Evolutionary conservation across 1,140 invertebrate species (phyloP).

Genomic region (Pinna nobilis): DNA sequence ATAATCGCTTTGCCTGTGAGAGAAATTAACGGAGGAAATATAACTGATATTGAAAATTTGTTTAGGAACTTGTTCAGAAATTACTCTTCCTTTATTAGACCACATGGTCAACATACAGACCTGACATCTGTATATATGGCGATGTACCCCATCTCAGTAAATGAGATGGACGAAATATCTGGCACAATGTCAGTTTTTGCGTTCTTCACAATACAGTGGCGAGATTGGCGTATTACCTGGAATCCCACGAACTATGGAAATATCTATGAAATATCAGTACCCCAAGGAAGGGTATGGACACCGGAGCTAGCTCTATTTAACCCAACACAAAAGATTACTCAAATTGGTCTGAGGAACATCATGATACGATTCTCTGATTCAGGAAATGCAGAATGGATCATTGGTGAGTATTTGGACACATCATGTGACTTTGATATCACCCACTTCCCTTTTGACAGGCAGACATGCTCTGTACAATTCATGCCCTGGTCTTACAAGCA

Average conservation of each 20-base stretch:
- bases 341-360: constrained; percentile 25
- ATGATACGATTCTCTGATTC: background rate
- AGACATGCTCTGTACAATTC: constrained; percentile 25
- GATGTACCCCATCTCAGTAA: constrained; percentile 19
- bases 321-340: constrained; percentile 9
- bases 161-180: constrained; percentile 35
- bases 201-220: constrained; percentile 16
- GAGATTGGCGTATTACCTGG: constrained; percentile 26
- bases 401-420: constrained; percentile 18
- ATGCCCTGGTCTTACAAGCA: constrained; percentile 13
- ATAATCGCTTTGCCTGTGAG: too few relatives aligned
- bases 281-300: constrained; percentile 27
- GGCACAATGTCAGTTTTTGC: constrained; percentile 29
- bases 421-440: constrained; percentile 35
- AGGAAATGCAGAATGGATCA: constrained; percentile 16
- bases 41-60: background rate
- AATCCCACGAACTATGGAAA: constrained; percentile 17
- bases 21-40: too few relatives aligned
- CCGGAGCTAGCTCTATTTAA: constrained; percentile 30
- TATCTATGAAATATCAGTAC: constrained; percentile 5
- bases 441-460: constrained; percentile 35
- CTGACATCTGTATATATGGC: constrained; percentile 13
- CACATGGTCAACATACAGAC: background rate
- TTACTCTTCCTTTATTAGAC: constrained; percentile 1
- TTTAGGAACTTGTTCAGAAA: background rate